phyloP scores from a whole-genome alignment of 2,888 invertebrate genomes.

The Caenorhabditis afra region DNA sequence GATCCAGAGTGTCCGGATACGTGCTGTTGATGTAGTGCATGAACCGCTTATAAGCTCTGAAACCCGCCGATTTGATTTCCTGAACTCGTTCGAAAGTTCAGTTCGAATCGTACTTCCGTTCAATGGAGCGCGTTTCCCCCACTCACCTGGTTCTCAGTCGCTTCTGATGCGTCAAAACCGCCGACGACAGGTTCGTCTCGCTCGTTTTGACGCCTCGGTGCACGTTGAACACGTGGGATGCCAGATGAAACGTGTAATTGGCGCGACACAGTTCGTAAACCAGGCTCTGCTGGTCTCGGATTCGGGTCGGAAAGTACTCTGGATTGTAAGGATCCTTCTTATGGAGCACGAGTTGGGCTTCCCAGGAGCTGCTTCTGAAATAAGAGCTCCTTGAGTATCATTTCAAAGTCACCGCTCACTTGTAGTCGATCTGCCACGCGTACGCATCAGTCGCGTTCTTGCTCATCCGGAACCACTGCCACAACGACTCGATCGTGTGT shows the following conservation, averaged over 20 bases:
- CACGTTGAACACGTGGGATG: conserved; percentile 68
- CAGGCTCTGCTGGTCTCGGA: conserved; percentile 70
- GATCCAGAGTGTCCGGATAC: conserved; percentile 61
- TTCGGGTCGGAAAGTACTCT: conserved; percentile 67
- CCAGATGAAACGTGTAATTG: conserved; percentile 64
- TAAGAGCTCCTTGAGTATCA: not conserved
- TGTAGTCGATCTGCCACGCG: conserved; percentile 66
- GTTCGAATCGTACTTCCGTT: not conserved
- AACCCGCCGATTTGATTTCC: conserved; percentile 21
- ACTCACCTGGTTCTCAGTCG: conserved; percentile 37
- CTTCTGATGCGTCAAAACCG: conserved; percentile 61
- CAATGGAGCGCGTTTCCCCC: not conserved
- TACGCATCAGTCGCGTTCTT: conserved; percentile 41
- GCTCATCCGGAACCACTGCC: conserved; percentile 67
- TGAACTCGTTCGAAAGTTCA: no score
- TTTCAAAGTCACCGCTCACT: conserved; percentile 38
- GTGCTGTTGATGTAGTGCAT: conserved; percentile 58
- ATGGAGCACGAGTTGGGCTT: conserved; percentile 69
- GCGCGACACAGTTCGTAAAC: conserved; percentile 70
- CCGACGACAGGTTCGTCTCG: conserved; percentile 58
- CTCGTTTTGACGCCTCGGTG: conserved; percentile 63
- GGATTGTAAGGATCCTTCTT: conserved; percentile 64
- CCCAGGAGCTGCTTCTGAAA: conserved; percentile 70
- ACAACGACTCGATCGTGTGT: conserved; percentile 67
- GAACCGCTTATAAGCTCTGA: conserved; percentile 53